phyloP scores from a whole-genome alignment of 2,797 vertebrate species.

The Gila robusta region DNA sequence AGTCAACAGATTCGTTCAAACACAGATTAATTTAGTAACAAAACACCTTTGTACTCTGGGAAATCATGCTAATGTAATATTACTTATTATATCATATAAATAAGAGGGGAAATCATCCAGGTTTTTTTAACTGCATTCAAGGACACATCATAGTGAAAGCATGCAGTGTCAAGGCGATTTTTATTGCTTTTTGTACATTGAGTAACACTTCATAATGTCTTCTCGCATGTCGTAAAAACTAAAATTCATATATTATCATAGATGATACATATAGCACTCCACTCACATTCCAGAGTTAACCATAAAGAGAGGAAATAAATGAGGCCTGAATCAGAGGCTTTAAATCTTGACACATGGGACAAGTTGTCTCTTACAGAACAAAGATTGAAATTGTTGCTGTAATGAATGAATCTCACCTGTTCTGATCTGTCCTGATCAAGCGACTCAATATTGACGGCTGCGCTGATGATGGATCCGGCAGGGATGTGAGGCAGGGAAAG shows the following conservation, averaged over 20 bases:
- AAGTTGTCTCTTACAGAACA: not conserved
- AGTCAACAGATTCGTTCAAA: not conserved
- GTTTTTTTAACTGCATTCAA: not conserved
- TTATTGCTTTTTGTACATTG: not conserved
- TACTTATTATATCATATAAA: not conserved
- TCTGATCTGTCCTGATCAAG: constrained; percentile 58
- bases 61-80: not conserved
- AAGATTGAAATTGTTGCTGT: not conserved
- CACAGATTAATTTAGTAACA: not conserved
- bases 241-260: too few species aligned
- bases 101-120: not conserved
- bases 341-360: not conserved
- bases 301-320: not conserved
- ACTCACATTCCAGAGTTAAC: not conserved
- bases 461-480: constrained; percentile 68
- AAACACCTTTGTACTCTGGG: not conserved
- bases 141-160: not conserved
- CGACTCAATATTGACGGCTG: constrained; percentile 69
- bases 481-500: constrained; percentile 19
- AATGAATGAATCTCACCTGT: constrained; percentile 59
- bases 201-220: not conserved
- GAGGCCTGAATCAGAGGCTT: not conserved
- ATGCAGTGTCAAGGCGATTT: too few species aligned
- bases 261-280: not conserved
- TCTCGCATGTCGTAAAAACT: not conserved